A percentile compares a stretch with the other conserved stretches of the same genome.
Evolutionary conservation across 2,888 invertebrate species (phyloP).

Genomic region (Calameuta pallipes): DNA sequence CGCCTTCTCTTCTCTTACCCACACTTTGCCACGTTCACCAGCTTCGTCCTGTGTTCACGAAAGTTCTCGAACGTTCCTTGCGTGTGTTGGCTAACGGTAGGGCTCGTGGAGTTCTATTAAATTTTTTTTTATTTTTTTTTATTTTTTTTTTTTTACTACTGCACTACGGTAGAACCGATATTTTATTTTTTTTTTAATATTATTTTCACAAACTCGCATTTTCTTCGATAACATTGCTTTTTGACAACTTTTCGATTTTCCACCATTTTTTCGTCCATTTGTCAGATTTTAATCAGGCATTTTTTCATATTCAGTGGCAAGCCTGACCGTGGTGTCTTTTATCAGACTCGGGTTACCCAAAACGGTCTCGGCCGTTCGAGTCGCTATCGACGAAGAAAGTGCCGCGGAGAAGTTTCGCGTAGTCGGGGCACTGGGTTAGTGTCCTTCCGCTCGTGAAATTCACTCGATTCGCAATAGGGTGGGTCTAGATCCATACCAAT

Average conservation of each 20-base stretch:
- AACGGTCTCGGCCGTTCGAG: background rate
- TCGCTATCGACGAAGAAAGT: conserved; percentile 20
- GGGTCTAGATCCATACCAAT: background rate
- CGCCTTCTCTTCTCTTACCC: conserved; percentile 4
- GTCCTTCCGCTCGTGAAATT: conserved; percentile 18
- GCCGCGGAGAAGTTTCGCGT: conserved; percentile 12
- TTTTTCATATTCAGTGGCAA: background rate
- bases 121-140: background rate
- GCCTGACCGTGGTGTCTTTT: background rate
- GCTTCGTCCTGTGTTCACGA: conserved; percentile 26
- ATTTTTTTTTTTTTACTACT: background rate
- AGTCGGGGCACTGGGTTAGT: conserved; percentile 29
- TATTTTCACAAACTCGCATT: background rate
- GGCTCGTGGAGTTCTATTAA: background rate
- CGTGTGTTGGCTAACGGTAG: conserved; percentile 39
- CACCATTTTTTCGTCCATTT: background rate
- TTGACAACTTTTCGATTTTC: too few species aligned
- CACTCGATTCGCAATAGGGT: background rate
- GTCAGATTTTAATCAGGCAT: background rate
- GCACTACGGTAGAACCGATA: too few species aligned
- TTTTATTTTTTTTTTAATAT: too few species aligned
- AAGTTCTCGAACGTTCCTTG: conserved; percentile 31
- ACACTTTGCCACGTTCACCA: conserved; percentile 3
- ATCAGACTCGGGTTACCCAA: conserved; percentile 10
- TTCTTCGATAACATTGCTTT: background rate